phyloP scores from a whole-genome alignment of 2,888 invertebrate genomes.

The Leptothorax acervorum region DNA sequence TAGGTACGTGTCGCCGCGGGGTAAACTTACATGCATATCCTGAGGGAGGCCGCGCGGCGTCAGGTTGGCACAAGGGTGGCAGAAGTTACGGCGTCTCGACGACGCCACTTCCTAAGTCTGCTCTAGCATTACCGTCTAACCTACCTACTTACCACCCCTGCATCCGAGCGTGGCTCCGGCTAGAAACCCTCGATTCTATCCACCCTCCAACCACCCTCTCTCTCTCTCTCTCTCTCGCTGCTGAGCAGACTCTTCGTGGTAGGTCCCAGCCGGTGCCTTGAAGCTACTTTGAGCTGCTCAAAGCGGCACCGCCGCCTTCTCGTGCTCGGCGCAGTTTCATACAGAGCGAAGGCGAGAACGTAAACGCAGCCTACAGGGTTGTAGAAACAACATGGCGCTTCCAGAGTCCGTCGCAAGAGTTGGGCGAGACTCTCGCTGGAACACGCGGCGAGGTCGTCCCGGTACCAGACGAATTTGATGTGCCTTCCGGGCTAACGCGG shows the following conservation, averaged over 20 bases:
- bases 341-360: conserved; percentile 51
- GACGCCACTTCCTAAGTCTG: conserved; percentile 83
- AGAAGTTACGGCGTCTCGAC: conserved; percentile 85
- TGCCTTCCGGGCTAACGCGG: conserved; percentile 83
- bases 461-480: conserved; percentile 79
- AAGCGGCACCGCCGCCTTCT: conserved; percentile 35
- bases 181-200: conserved; percentile 44
- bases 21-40: conserved; percentile 81
- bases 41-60: conserved; percentile 77
- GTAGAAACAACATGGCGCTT: conserved; percentile 65
- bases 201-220: conserved; percentile 31
- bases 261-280: conserved; percentile 43
- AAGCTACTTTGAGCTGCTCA: conserved; percentile 47
- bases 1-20: conserved; percentile 79
- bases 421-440: conserved; percentile 51
- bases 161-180: conserved; percentile 18
- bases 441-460: conserved; percentile 56
- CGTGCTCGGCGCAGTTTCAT: conserved; percentile 34
- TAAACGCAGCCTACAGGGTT: conserved; percentile 52
- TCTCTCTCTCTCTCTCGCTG: background rate
- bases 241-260: conserved; percentile 42
- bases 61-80: conserved; percentile 82
- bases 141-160: conserved; percentile 51
- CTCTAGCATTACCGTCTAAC: conserved; percentile 76
- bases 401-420: conserved; percentile 60